Conservation (phyloP, 2,888 invertebrate genomes). For the Phragmatobia fuliginosa region DNA sequence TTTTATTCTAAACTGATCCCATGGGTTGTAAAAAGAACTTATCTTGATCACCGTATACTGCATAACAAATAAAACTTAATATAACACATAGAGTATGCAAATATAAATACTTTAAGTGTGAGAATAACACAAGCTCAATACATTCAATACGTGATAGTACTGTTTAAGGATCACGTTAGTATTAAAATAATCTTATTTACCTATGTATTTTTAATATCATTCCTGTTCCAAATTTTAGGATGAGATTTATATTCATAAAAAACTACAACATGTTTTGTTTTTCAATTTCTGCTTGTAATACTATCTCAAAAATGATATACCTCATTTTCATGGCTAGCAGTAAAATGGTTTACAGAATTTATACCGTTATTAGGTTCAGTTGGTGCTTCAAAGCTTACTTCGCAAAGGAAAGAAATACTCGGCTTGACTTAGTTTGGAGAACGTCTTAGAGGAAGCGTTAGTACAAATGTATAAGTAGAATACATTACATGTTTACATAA, state of each 20-base stretch:
- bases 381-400: conserved; percentile 18
- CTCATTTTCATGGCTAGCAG: neutral
- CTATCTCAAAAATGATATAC: too few species aligned
- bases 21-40: too few species aligned
- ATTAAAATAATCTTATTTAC: neutral
- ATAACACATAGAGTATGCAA: neutral
- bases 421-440: conserved; percentile 29
- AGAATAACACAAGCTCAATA: neutral
- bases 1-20: too few species aligned
- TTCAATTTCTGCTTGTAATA: too few species aligned
- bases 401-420: conserved; percentile 40
- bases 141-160: neutral
- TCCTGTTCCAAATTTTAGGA: neutral
- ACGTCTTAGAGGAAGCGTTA: neutral
- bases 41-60: too few species aligned
- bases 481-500: too few species aligned
- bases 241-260: too few species aligned
- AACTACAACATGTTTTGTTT: too few species aligned
- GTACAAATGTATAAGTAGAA: too few species aligned
- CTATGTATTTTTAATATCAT: too few species aligned
- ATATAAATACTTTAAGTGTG: neutral
- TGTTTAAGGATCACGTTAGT: neutral
- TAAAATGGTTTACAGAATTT: conserved; percentile 30
- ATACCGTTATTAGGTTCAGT: conserved; percentile 37
- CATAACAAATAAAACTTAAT: too few species aligned